A percentile compares a stretch with the other conserved stretches of the same genome.
These are phyloP conservation scores for Pseudochirops corinnae DNA, from an alignment of 2,797 vertebrate species.

Conservation along the genomic window DNA sequence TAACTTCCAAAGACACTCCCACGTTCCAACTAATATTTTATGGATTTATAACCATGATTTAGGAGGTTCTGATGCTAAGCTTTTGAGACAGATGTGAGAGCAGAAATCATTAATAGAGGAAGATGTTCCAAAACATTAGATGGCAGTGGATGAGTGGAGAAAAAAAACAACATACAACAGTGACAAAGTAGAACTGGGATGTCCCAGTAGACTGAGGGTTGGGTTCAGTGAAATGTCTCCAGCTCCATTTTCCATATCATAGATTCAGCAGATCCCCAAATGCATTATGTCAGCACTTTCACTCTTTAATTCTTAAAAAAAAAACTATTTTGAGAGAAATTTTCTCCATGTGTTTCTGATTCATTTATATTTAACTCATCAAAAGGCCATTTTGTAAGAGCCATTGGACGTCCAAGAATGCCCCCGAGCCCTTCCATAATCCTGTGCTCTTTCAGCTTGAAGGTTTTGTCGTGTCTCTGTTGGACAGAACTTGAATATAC, in stretches of 20 bases:
- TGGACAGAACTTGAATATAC: constrained; percentile 13
- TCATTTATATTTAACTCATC: constrained; percentile 51
- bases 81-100: not conserved
- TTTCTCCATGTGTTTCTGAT: constrained; percentile 46
- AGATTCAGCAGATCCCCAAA: not conserved
- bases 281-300: constrained; percentile 10
- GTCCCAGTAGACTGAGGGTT: no score
- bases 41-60: not conserved
- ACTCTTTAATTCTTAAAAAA: constrained; percentile 35
- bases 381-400: constrained; percentile 54
- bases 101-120: not conserved
- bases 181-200: constrained; percentile 18
- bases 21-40: not conserved
- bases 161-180: not conserved
- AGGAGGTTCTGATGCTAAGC: constrained; percentile 5
- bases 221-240: constrained; percentile 47
- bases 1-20: not conserved
- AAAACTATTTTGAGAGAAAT: constrained; percentile 36
- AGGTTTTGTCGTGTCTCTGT: not conserved
- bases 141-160: not conserved
- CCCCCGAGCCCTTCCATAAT: constrained; percentile 16
- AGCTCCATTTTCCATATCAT: constrained; percentile 35
- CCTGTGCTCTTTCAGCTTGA: constrained; percentile 37
- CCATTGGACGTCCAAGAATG: constrained; percentile 8
- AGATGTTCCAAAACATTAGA: constrained; percentile 8